Conservation (phyloP, 2,797 vertebrate species). For the Coreius guichenoti region DNA sequence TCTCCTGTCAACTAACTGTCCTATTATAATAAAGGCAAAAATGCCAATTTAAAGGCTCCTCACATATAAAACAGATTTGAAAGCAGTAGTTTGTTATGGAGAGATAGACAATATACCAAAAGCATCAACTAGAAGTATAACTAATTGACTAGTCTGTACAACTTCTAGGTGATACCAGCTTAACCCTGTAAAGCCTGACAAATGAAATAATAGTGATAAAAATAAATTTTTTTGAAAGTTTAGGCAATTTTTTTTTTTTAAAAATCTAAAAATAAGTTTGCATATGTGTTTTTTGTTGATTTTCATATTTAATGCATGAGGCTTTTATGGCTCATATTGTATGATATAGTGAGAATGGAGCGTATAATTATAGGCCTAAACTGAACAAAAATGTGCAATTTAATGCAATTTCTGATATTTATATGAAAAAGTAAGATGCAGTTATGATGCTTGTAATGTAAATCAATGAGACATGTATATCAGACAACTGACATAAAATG, state of each 20-base stretch:
- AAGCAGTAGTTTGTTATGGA: neutral
- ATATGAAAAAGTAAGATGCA: too few species aligned
- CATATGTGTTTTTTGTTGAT: neutral
- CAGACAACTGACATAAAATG: neutral
- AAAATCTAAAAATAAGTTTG: neutral
- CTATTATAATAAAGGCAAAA: too few species aligned
- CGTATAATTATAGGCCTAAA: neutral
- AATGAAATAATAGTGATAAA: neutral
- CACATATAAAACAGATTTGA: neutral
- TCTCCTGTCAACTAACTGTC: too few species aligned
- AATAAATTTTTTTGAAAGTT: neutral
- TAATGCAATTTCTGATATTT: too few species aligned
- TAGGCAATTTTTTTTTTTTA: neutral
- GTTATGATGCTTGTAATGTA: neutral
- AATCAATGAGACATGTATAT: neutral
- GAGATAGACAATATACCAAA: neutral
- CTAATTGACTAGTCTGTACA: neutral
- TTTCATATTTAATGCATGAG: neutral
- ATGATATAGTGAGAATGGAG: neutral
- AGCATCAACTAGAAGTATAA: too few species aligned
- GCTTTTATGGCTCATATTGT: neutral
- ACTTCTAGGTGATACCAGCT: neutral
- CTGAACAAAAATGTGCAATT: neutral
- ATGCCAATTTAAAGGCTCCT: conserved; percentile 8
- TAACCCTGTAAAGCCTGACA: neutral